These are phyloP conservation scores for Lasioglossum morio DNA, from an alignment of 2,888 invertebrate genomes.

Conservation along the genomic window DNA sequence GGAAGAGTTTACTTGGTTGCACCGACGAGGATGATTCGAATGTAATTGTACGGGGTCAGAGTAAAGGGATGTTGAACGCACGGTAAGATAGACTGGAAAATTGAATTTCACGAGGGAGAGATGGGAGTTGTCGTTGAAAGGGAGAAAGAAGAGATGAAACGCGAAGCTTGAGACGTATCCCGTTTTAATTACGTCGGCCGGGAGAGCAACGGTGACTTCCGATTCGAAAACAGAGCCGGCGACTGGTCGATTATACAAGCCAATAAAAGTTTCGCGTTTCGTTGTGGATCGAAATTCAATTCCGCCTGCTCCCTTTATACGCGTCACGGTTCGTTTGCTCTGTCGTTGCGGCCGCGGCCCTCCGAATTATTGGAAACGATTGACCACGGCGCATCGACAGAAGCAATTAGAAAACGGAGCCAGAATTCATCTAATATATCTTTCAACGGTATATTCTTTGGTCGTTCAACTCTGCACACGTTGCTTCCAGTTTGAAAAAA, in stretches of 20 bases:
- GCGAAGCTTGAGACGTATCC: slow-evolving; percentile 28
- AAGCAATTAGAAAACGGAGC: slow-evolving; percentile 1
- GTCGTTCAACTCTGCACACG: background rate
- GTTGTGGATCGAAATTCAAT: slow-evolving; percentile 44
- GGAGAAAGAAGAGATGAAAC: background rate
- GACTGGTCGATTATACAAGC: slow-evolving; percentile 38
- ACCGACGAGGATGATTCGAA: background rate
- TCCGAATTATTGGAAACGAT: slow-evolving; percentile 35
- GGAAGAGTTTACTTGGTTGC: background rate
- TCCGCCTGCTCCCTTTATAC: background rate
- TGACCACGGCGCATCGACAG: background rate
- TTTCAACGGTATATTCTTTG: background rate
- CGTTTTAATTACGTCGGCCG: slow-evolving; percentile 60
- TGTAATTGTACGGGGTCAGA: background rate
- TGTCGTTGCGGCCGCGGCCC: background rate
- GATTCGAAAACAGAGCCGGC: slow-evolving; percentile 22
- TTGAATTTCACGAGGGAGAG: slow-evolving; percentile 26
- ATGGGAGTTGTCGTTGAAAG: background rate
- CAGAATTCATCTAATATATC: background rate
- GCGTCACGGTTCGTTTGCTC: slow-evolving; percentile 15
- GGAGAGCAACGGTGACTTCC: slow-evolving; percentile 38
- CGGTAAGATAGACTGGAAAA: slow-evolving; percentile 15
- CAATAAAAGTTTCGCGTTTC: slow-evolving; percentile 52
- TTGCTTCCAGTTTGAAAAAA: background rate
- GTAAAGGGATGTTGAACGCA: background rate